phyloP scores from a whole-genome alignment of 2,113 vertebrate species.

The Elaphurus davidianus region DNA sequence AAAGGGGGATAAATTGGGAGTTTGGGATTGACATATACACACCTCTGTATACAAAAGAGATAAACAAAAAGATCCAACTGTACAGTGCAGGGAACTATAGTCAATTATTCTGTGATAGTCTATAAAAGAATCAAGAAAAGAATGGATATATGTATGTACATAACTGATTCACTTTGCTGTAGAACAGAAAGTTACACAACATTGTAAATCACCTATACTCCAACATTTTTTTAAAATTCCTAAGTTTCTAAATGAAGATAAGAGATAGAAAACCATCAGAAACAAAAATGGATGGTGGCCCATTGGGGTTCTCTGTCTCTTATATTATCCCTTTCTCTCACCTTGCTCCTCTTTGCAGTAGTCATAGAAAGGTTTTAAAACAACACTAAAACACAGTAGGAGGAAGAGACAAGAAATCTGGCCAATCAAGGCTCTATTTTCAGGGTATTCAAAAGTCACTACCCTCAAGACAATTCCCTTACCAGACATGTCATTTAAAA shows the following conservation, averaged over 20 bases:
- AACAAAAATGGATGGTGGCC: background rate
- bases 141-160: background rate
- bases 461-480: background rate
- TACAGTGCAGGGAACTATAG: background rate
- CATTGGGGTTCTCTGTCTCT: background rate
- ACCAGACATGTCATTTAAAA: background rate
- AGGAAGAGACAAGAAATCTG: background rate
- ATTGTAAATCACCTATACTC: background rate
- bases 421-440: background rate
- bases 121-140: background rate
- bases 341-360: background rate
- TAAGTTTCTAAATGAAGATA: background rate
- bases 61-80: background rate
- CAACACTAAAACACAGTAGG: background rate
- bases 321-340: background rate
- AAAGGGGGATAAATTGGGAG: background rate
- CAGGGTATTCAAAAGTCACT: background rate
- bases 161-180: background rate
- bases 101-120: background rate
- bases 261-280: background rate
- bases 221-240: background rate
- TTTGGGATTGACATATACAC: background rate
- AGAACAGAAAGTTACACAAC: background rate
- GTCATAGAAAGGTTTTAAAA: background rate
- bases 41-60: background rate